These are phyloP conservation scores for Rhodophaea formosa DNA, from an alignment of 2,888 invertebrate species.

Conservation along the genomic window DNA sequence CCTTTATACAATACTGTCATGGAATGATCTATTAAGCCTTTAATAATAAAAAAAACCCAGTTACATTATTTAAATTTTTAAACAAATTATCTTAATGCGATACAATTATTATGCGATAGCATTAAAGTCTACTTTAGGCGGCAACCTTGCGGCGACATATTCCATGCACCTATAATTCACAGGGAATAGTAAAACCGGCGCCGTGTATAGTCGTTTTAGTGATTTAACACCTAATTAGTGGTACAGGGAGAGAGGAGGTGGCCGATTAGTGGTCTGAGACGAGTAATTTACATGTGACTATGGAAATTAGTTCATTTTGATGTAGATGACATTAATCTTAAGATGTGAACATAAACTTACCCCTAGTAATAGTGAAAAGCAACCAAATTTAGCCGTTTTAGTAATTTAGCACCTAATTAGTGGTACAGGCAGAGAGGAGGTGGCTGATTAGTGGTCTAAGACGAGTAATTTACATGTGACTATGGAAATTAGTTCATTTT, in stretches of 20 bases:
- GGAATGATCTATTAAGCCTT: no score
- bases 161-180: conserved; percentile 61
- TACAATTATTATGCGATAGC: background rate
- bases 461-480: background rate
- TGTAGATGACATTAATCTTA: background rate
- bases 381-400: no score
- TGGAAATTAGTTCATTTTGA: background rate
- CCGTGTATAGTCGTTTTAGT: conserved; percentile 60
- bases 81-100: background rate
- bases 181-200: conserved; percentile 51
- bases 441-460: background rate
- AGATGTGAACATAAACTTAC: background rate
- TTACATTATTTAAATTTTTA: no score
- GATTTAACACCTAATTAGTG: conserved; percentile 77
- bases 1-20: no score
- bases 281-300: background rate
- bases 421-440: conserved; percentile 30
- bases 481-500: conserved; percentile 2
- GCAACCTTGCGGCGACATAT: background rate
- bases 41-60: no score
- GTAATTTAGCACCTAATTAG: conserved; percentile 76
- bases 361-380: no score
- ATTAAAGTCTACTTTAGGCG: background rate
- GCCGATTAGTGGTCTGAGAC: conserved; percentile 14
- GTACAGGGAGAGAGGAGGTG: conserved; percentile 43